phyloP scores from a whole-genome alignment of 2,113 vertebrate genomes.

The Rhabdornis inornatus region DNA sequence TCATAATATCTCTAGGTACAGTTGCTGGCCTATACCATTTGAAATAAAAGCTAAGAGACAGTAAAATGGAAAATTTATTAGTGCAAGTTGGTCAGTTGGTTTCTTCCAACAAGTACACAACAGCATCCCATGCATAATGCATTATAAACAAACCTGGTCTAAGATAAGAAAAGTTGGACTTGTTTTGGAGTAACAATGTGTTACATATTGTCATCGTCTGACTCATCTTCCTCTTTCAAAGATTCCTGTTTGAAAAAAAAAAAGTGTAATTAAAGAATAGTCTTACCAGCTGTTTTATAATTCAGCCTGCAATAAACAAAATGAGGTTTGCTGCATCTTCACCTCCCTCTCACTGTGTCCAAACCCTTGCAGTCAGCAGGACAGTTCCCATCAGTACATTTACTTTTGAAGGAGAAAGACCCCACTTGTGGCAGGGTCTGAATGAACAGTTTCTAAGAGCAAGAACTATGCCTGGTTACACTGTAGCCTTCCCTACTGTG shows the following conservation, averaged over 20 bases:
- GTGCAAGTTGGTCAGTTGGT: conserved; percentile 65
- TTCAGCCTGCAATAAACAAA: neutral
- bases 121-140: conserved; percentile 1
- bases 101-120: conserved; percentile 45
- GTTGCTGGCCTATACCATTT: neutral
- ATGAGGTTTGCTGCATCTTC: neutral
- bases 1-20: neutral
- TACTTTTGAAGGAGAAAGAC: neutral
- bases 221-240: conserved; percentile 98
- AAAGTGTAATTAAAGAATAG: neutral
- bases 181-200: conserved; percentile 55
- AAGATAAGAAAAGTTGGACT: conserved; percentile 50
- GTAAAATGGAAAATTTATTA: conserved; percentile 71
- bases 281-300: neutral
- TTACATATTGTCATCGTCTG: conserved; percentile 99
- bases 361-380: neutral
- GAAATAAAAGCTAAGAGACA: conserved; percentile 25
- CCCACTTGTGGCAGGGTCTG: neutral
- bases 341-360: neutral
- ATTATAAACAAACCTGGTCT: conserved; percentile 38
- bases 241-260: conserved; percentile 83
- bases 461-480: neutral
- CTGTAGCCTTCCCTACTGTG: neutral
- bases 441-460: neutral
- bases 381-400: neutral